Conservation (phyloP, 2,888 invertebrate species). For the Drosophila limbata region DNA sequence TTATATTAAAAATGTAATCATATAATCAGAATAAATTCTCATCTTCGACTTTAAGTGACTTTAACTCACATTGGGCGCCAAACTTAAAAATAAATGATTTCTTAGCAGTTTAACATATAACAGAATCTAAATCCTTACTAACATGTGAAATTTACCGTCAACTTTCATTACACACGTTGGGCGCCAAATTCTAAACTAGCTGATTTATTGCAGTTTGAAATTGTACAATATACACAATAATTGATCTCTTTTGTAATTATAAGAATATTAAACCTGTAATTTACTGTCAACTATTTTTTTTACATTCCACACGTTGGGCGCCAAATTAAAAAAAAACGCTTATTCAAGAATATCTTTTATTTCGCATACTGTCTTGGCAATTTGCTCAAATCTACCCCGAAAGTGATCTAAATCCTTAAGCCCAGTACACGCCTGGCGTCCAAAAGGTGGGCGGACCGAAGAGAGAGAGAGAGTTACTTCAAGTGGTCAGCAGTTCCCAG, state of each 20-base stretch:
- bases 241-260: too few species aligned
- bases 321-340: background rate
- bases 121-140: background rate
- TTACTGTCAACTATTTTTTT: too few species aligned
- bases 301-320: background rate
- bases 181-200: background rate
- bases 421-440: slow-evolving; percentile 1
- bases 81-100: background rate
- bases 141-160: background rate
- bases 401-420: slow-evolving; percentile 11
- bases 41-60: too few species aligned
- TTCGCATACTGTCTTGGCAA: background rate
- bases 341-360: background rate
- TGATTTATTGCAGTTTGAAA: background rate
- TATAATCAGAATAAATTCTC: background rate
- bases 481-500: slow-evolving; percentile 31
- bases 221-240: too few species aligned
- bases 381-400: background rate
- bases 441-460: background rate
- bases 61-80: too few species aligned
- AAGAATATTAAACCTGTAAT: too few species aligned
- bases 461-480: slow-evolving; percentile 6
- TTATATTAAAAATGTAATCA: background rate
- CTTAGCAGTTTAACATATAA: background rate
- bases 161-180: background rate